Conservation (phyloP, 2,797 vertebrate genomes). For the Falco rusticolus region DNA sequence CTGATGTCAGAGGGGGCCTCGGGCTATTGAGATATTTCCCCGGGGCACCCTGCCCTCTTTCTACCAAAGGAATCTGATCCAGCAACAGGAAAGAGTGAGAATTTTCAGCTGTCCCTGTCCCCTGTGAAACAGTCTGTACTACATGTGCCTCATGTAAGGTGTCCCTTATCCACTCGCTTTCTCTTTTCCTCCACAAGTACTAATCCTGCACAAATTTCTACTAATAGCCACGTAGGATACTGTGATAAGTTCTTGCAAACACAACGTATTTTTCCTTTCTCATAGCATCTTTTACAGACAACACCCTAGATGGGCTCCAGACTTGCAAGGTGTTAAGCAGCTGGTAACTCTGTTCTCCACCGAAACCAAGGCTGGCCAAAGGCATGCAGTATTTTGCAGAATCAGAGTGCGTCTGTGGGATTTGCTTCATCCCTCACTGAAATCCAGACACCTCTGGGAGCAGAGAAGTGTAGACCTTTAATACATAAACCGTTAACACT, state of each 20-base stretch:
- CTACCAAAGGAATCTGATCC: constrained; percentile 66
- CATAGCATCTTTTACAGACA: not conserved
- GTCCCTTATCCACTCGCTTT: not conserved
- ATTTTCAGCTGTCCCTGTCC: constrained; percentile 73
- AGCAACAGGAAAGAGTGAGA: constrained; percentile 63
- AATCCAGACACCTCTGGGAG: not conserved
- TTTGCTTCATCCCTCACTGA: not conserved
- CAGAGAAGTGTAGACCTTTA: not conserved
- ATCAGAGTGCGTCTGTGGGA: not conserved
- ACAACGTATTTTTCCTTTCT: not conserved
- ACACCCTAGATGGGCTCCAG: not conserved
- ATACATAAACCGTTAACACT: not conserved
- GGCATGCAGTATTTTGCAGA: not conserved
- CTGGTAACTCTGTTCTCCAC: not conserved
- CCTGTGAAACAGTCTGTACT: constrained; percentile 31
- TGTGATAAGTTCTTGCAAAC: not conserved
- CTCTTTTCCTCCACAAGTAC: not conserved
- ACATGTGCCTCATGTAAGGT: not conserved
- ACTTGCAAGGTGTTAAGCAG: not conserved
- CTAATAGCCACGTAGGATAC: not conserved
- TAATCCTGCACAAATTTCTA: not conserved
- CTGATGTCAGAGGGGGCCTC: constrained; percentile 53
- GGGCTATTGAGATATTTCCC: constrained; percentile 51
- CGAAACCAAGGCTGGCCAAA: not conserved
- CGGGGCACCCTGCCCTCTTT: constrained; percentile 48